Evolutionary conservation across 2,113 vertebrate species (phyloP).

Genomic region (Uropsilus gracilis): DNA sequence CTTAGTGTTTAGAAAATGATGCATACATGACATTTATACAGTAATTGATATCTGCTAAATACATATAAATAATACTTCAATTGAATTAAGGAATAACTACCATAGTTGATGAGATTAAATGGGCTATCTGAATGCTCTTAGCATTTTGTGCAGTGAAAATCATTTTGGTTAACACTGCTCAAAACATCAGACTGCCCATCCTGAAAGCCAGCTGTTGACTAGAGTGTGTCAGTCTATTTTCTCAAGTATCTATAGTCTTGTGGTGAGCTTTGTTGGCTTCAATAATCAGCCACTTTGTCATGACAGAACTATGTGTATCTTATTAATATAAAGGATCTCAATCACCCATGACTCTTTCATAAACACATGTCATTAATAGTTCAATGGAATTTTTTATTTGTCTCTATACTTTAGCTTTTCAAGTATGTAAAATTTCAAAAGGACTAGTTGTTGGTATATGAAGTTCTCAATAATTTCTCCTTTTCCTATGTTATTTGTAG

Average conservation of each 20-base stretch:
- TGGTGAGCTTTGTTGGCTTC: neutral
- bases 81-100: neutral
- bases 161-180: neutral
- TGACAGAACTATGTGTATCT: neutral
- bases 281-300: neutral
- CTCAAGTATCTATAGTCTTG: neutral
- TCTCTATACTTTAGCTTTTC: neutral
- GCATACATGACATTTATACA: neutral
- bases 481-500: neutral
- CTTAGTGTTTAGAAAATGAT: neutral
- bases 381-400: neutral
- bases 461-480: neutral
- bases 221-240: accelerated
- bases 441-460: neutral
- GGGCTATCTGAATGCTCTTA: neutral
- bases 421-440: neutral
- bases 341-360: neutral
- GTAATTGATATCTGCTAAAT: neutral
- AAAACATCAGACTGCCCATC: neutral
- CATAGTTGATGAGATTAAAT: neutral
- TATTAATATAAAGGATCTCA: neutral
- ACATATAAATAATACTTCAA: neutral
- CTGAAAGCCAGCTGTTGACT: neutral
- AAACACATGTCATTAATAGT: neutral
- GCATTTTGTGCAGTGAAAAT: neutral